A percentile compares a stretch with the other conserved stretches of the same genome.
These are phyloP conservation scores for Theristicus caerulescens DNA, from an alignment of 2,113 vertebrate species.

Conservation along the genomic window DNA sequence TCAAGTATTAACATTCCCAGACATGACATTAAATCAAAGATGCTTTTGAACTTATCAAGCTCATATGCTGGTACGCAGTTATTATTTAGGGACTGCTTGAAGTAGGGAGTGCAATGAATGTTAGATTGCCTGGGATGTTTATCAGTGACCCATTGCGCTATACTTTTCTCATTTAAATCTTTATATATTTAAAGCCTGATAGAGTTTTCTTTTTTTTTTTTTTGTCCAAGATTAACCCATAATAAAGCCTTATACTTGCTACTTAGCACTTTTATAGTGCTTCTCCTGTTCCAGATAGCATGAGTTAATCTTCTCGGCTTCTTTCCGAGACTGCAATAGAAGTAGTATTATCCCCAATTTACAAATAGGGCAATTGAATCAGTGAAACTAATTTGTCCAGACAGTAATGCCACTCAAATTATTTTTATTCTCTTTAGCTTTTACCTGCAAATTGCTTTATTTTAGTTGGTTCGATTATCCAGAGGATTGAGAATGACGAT, in stretches of 20 bases:
- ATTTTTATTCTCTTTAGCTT: neutral
- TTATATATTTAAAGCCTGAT: neutral
- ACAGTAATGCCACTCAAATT: neutral
- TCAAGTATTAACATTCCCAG: neutral
- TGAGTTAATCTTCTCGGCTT: slow-evolving; percentile 1
- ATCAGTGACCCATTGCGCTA: neutral
- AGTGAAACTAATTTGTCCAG: slow-evolving; percentile 4
- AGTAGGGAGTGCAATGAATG: neutral
- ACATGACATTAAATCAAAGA: neutral
- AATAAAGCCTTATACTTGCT: neutral
- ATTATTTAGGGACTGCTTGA: slow-evolving; percentile 24
- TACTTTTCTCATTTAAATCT: slow-evolving; percentile 30
- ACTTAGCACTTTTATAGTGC: neutral
- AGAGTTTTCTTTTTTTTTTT: neutral
- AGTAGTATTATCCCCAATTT: neutral
- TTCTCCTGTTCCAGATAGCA: neutral
- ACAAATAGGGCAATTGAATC: neutral
- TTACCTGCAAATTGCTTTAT: neutral
- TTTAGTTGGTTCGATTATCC: neutral
- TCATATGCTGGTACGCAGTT: neutral
- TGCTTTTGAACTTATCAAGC: slow-evolving; percentile 19
- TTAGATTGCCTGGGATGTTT: neutral
- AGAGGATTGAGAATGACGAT: neutral
- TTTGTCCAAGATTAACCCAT: neutral
- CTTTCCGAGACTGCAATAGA: neutral